Evolutionary conservation across 2,113 vertebrate genomes (phyloP), one percentile per base, ranked within the genome.

Genomic region (Pedetes capensis): DNA sequence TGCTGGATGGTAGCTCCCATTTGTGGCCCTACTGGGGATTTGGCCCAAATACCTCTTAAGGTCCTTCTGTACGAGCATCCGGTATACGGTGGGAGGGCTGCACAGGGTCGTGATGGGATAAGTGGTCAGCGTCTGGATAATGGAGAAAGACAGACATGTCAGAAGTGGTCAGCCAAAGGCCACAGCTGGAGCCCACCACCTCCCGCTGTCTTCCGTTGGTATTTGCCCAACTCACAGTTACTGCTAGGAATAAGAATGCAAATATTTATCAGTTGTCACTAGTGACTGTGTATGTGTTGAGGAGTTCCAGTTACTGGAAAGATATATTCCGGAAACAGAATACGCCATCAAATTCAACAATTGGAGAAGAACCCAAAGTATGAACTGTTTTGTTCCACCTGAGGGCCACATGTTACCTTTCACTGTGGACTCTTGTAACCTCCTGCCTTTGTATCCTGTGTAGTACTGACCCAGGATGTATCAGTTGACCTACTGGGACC

Each of bases 71-170:
- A 99, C 97, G 37, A 98, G 96, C 98, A 98, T 98, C 37, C 98
- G 94, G 96, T 98, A 99, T 44, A 96, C 98, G 3, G 98, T 98
- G 8, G 98, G 98, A 37, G 98, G 66, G 0, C 98, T 97, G 97
- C 99, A 99, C 94, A 99, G 92, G 32, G 98, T 98, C 0, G 97
- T 98, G 93, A 99, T 97, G 59, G 98, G 99, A 18, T 98, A 99
- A 3, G 76, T 97, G 87, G 96, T 97, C 6, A 99, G 97, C 1
- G 98, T 98, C 99, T 99, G 95, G 44, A 80, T 20, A 80, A 84
- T n/a, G 8, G 42, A 78, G 68, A 92, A 78, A 90, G 68, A 93
- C 37, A 80, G 69, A 87, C 20, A 92, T 75, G 61, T 93, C 49
- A 95, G 76, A 80, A 87, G 13, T 53, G 27, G 59, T 66, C 69